phyloP scores from a whole-genome alignment of 2,113 vertebrate genomes.

The Talpa occidentalis region DNA sequence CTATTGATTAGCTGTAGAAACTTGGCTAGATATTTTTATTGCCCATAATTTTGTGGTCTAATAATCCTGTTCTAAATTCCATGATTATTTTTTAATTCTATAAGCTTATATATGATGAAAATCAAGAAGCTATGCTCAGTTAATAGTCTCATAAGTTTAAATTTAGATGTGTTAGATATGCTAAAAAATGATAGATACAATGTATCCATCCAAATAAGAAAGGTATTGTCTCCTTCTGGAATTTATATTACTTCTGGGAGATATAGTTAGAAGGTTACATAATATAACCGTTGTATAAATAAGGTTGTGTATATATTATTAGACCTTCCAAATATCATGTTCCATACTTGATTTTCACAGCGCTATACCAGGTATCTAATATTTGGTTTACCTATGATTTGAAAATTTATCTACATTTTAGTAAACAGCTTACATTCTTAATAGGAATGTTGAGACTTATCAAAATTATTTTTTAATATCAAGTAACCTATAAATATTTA shows the following conservation, averaged over 20 bases:
- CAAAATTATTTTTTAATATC: conserved; percentile 40
- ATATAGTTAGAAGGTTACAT: background rate
- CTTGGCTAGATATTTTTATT: conserved; percentile 7
- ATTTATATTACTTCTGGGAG: background rate
- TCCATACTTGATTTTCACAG: background rate
- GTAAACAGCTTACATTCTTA: background rate
- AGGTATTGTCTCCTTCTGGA: background rate
- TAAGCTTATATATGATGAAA: background rate
- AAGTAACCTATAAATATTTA: background rate
- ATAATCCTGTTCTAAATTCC: background rate
- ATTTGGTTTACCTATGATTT: background rate
- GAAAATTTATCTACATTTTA: background rate
- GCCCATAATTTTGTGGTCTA: background rate
- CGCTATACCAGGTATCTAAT: background rate
- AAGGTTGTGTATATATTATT: background rate
- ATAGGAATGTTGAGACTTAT: background rate
- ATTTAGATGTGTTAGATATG: background rate
- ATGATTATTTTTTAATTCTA: background rate
- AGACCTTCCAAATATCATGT: background rate
- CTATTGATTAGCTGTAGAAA: background rate
- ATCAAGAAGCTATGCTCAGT: background rate
- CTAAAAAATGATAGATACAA: conserved; percentile 35
- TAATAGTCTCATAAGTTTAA: conserved; percentile 27
- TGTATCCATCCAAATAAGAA: background rate
- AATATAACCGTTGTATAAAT: background rate